These are phyloP conservation scores for Drosophila testacea DNA, from an alignment of 2,888 invertebrate species.

Conservation along the genomic window DNA sequence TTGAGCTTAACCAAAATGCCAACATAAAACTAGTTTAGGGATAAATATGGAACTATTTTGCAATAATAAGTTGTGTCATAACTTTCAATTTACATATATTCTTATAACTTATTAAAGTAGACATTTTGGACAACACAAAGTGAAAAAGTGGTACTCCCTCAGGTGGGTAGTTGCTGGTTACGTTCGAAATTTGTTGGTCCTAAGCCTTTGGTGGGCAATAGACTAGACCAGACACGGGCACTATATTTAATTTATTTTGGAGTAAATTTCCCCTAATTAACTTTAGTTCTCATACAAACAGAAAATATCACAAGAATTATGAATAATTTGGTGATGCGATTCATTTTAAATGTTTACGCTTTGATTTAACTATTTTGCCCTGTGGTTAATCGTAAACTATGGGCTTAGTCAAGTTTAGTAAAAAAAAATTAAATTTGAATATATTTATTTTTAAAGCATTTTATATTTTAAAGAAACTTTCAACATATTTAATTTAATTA, in stretches of 20 bases:
- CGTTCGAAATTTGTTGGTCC: neutral
- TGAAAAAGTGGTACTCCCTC: neutral
- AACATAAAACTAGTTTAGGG: slow-evolving; percentile 21
- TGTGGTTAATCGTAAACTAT: no score
- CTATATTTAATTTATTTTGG: no score
- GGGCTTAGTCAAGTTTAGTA: no score
- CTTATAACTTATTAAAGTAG: neutral
- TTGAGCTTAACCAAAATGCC: slow-evolving; percentile 14
- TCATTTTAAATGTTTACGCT: neutral
- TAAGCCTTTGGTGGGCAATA: neutral
- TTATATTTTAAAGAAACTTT: no score
- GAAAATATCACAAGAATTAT: neutral
- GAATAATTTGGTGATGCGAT: neutral
- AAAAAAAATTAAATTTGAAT: no score
- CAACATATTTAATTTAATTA: no score
- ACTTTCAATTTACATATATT: neutral
- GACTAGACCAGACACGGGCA: no score
- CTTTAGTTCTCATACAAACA: neutral
- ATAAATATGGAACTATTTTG: neutral
- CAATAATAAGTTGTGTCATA: slow-evolving; percentile 1
- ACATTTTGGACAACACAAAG: neutral
- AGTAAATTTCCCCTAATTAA: neutral
- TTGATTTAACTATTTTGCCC: neutral
- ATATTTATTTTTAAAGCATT: no score
- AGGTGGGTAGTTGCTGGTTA: neutral